Percentiles rank a stretch among this genome's conserved stretches.
phyloP scores from a whole-genome alignment of 2,797 vertebrate species.

The Tenualosa ilisha region DNA sequence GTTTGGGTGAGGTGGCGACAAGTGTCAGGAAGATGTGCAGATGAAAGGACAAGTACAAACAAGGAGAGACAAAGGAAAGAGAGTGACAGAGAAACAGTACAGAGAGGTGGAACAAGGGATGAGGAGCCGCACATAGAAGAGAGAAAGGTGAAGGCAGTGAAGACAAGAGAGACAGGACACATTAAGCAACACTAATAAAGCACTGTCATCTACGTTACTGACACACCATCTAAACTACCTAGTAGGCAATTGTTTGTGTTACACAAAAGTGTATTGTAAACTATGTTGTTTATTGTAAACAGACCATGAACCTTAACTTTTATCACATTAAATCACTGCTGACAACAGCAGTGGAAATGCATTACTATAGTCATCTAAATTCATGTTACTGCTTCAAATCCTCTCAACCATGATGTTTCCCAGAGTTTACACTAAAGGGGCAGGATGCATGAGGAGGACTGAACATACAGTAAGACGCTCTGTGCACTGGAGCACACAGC shows the following conservation, averaged over 20 bases:
- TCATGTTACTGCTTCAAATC: not conserved
- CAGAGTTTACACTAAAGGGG: not conserved
- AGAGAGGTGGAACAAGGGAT: not conserved
- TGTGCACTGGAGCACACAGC: too few relatives aligned
- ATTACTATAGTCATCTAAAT: too few relatives aligned
- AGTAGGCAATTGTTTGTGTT: not conserved
- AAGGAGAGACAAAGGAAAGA: not conserved
- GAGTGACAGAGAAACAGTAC: not conserved
- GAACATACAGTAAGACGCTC: not conserved
- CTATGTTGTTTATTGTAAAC: too few relatives aligned
- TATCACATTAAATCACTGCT: too few relatives aligned
- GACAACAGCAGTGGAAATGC: too few relatives aligned
- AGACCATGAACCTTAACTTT: too few relatives aligned
- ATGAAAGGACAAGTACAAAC: not conserved
- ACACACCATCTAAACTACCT: not conserved
- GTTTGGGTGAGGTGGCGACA: not conserved
- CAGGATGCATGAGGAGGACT: not conserved
- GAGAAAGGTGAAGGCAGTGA: not conserved
- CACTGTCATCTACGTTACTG: not conserved
- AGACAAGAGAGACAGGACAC: not conserved
- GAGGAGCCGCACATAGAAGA: not conserved
- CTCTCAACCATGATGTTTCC: not conserved
- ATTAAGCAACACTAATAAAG: not conserved
- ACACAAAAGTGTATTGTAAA: not conserved
- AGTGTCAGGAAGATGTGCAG: not conserved